phyloP scores from a whole-genome alignment of 2,113 vertebrate species.

The Xenotilapia longispinis region DNA sequence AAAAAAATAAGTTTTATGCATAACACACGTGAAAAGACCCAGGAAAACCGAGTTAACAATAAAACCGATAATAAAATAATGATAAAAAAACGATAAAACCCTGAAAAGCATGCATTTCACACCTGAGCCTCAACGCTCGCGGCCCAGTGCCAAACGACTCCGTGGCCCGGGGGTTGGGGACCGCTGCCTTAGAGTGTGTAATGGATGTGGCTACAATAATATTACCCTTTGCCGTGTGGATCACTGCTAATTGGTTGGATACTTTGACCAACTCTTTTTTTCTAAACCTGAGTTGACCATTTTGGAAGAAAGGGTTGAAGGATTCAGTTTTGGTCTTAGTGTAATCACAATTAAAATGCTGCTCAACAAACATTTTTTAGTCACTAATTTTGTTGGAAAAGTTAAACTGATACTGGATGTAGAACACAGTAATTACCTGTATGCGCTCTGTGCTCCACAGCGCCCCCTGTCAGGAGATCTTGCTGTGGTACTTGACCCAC shows the following conservation, averaged over 20 bases:
- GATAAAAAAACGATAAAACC: neutral
- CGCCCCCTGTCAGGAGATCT: conserved; percentile 81
- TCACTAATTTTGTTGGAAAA: neutral
- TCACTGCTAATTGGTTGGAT: neutral
- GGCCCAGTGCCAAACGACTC: neutral
- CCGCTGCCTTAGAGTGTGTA: neutral
- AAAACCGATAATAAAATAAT: neutral
- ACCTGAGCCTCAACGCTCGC: neutral
- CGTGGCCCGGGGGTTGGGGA: neutral
- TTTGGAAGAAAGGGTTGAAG: neutral
- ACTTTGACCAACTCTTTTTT: neutral
- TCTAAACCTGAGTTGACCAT: neutral
- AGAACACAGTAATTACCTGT: neutral
- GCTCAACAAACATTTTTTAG: neutral
- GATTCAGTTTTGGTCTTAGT: neutral
- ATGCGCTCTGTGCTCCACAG: conserved; percentile 59
- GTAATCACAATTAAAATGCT: neutral
- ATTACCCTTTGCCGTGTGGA: neutral
- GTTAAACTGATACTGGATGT: neutral
- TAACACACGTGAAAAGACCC: neutral
- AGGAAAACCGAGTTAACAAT: neutral
- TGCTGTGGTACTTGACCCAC: conserved; percentile 85
- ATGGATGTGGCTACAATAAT: neutral
- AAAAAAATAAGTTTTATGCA: neutral
- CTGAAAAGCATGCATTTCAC: neutral